Evolutionary conservation across 2,797 vertebrate species (phyloP).

Genomic region (Borostomias antarcticus): DNA sequence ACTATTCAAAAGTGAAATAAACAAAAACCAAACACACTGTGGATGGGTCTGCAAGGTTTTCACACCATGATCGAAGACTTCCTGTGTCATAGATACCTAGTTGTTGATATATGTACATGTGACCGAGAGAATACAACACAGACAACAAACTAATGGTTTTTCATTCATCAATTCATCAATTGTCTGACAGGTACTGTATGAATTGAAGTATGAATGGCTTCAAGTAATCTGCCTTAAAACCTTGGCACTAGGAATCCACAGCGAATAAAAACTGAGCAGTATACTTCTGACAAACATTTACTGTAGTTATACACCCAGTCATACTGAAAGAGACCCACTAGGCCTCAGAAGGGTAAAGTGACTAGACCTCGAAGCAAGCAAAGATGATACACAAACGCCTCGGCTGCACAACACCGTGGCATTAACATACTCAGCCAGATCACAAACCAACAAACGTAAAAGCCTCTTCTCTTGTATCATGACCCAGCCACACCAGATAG

Average conservation of each 20-base stretch:
- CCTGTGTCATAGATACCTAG: too few species aligned
- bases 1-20: constrained; percentile 28
- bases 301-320: constrained; percentile 73
- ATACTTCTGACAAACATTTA: constrained; percentile 72
- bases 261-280: constrained; percentile 70
- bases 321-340: constrained; percentile 80
- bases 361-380: constrained; percentile 88
- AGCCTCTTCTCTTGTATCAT: constrained; percentile 83
- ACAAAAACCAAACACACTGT: constrained; percentile 54
- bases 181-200: not conserved
- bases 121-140: constrained; percentile 78
- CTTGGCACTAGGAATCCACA: constrained; percentile 71
- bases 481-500: constrained; percentile 61
- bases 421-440: constrained; percentile 56
- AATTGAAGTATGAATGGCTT: constrained; percentile 51
- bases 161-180: not conserved
- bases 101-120: constrained; percentile 80
- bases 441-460: constrained; percentile 57
- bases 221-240: constrained; percentile 61
- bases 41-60: constrained; percentile 72
- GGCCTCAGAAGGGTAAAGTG: constrained; percentile 88
- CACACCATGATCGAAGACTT: too few species aligned
- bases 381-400: constrained; percentile 78
- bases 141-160: constrained; percentile 40
- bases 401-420: constrained; percentile 70